Conservation (phyloP, 2,888 invertebrate genomes). For the Poecilobothrus nobilitatus region DNA sequence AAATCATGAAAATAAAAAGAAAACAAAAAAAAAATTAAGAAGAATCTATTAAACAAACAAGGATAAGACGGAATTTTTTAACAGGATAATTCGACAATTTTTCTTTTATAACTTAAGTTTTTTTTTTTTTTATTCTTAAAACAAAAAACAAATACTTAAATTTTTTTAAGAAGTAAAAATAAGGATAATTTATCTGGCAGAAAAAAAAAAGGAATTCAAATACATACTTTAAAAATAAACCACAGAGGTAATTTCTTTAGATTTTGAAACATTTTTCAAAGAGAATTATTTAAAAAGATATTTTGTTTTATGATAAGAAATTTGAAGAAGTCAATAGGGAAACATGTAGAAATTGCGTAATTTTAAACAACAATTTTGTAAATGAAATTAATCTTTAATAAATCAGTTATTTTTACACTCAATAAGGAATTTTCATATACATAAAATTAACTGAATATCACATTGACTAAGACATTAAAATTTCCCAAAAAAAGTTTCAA, state of each 20-base stretch:
- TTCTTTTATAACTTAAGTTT: neutral
- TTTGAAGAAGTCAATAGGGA: too few species aligned
- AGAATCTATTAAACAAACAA: constrained; percentile 8
- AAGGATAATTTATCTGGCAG: too few species aligned
- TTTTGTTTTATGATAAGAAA: neutral
- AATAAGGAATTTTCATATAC: too few species aligned
- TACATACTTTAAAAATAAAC: neutral
- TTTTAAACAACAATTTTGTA: too few species aligned
- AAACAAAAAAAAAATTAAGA: neutral
- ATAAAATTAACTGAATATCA: too few species aligned
- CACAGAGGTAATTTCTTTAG: neutral
- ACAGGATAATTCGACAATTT: constrained; percentile 11
- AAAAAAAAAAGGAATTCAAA: neutral
- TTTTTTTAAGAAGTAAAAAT: neutral
- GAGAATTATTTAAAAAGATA: neutral
- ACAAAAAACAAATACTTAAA: too few species aligned
- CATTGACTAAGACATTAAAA: too few species aligned
- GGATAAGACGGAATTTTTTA: constrained; percentile 8
- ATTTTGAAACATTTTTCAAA: neutral
- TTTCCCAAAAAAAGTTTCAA: too few species aligned
- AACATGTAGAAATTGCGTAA: too few species aligned
- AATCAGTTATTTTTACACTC: too few species aligned
- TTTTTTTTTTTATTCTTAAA: too few species aligned
- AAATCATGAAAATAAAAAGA: neutral
- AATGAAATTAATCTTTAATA: too few species aligned